Evolutionary conservation across 2,113 vertebrate species (phyloP), one percentile per base, ranked within the genome.

Genomic region (Forbesichthys agassizii): DNA sequence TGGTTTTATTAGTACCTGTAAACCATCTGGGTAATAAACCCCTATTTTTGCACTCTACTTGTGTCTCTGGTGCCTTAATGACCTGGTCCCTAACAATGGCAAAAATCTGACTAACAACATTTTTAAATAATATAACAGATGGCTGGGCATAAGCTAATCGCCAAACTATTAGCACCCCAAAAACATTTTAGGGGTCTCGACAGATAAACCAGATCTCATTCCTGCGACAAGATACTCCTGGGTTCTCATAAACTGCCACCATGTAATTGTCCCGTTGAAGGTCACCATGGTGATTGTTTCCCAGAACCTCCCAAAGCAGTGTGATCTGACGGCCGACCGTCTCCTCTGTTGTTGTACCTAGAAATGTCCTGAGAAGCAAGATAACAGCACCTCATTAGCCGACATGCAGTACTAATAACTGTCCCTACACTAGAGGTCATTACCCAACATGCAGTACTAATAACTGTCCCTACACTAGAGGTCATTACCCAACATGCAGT

Each of bases 151-250:
- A 4, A 42, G 36, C 36, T 42, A 42, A 42, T 42, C 7, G 36
- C 36, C 36, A 42, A 42, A 42, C 36, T 42, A 42, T 42, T 5
- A 42, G 36, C 12, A 20, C 20, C 20, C 20, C 20, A 20, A 73
- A 72, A 74, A 0, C 16, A 2, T 9, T 58, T 73, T 83, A 92
- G 18, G 54, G 52, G 10, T 85, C 52, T 13, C 51, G 87, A 13
- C 84, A 61, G 73, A 96, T 85, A 80, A 95, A 95, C 95, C 95
- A 96, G 89, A 96, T 93, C 91, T 96, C 95, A 0, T 96, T 95
- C 65, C 93, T 84, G 69, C 92, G 93, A 11, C 64, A 88, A 0
- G 93, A 84, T 0, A 94, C 12, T 1, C 93, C 88, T 0, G 95
- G 95, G n/a, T 96, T 96, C 73, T 96, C 89, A 0, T 94, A 96